Percentiles rank a stretch among this genome's conserved stretches.
phyloP scores from a whole-genome alignment of 2,797 vertebrate genomes.

The Epinephelus malabaricus region DNA sequence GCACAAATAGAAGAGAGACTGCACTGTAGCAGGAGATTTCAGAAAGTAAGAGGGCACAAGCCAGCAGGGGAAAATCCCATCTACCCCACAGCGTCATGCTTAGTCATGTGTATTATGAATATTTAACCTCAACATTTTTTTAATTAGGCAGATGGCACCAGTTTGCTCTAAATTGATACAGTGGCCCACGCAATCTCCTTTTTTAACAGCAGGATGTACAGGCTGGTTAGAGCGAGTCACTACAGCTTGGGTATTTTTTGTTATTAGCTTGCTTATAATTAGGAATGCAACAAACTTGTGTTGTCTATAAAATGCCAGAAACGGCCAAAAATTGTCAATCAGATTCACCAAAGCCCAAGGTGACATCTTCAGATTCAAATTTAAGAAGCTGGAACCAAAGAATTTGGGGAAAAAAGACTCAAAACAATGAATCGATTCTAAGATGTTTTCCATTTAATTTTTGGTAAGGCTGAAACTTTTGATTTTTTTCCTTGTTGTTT shows the following conservation, averaged over 20 bases:
- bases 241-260: neutral
- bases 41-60: slow-evolving; percentile 14
- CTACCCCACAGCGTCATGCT: slow-evolving; percentile 37
- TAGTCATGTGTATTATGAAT: slow-evolving; percentile 57
- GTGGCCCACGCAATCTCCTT: neutral
- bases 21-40: slow-evolving; percentile 9
- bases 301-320: neutral
- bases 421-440: neutral
- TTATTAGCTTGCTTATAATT: neutral
- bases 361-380: neutral
- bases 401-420: neutral
- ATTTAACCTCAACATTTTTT: slow-evolving; percentile 50
- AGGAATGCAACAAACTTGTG: neutral
- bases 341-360: neutral
- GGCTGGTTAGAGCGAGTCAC: neutral
- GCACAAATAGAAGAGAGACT: slow-evolving; percentile 28
- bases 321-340: neutral
- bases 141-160: slow-evolving; percentile 56
- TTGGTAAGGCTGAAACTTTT: too few relatives aligned
- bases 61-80: slow-evolving; percentile 25
- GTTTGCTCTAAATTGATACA: slow-evolving; percentile 37
- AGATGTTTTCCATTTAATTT: too few relatives aligned
- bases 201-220: slow-evolving; percentile 9
- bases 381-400: neutral
- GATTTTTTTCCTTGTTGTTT: too few relatives aligned